Evolutionary conservation across 2,113 vertebrate species (phyloP), one percentile per base, ranked within the genome.

Genomic region (Ahaetulla prasina): DNA sequence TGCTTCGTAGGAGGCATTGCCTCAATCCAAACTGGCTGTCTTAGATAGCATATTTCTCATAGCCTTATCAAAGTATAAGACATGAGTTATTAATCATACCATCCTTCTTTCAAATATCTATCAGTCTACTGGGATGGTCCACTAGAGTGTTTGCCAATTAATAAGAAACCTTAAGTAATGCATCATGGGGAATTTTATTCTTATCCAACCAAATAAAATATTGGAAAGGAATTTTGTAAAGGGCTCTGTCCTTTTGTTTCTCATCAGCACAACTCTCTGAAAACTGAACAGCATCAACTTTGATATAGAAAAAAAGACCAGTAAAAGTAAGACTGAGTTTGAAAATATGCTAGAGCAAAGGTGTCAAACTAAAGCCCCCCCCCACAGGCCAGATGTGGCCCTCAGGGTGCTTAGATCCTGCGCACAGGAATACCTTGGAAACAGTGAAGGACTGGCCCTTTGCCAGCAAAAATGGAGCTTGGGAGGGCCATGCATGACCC

Each of bases 1-100:
- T 94, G 92, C 92, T 91, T 96, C 95, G 94, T 90, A 96, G 94
- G 90, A 97, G 93, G 88, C 92, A 94, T 93, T 92, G 93, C 95
- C 94, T 96, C 97, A 92, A 92, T 95, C 87, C 93, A 93, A 80
- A 87, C 94, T 96, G 96, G 88, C 94, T 97, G 91, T 90, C 47
- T 92, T 91, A 95, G 80, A 85, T 92, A 88, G 93, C 92, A 94
- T 94, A 80, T 96, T 94, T 93, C 95, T 96, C 95, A 92, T 8
- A 95, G 80, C 0, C 4, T 90, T 96, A 94, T 91, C 63, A 94
- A 94, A 96, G 30, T 88, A 60, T 50, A 90, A 87, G 55, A 16
- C 49, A 91, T 92, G 84, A 94, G 94, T 94, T 95, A 93, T 60
- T 91, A 96, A 95, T 30, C 60, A 23, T 2, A 1, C 53, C 91